Evolutionary conservation across 2,797 vertebrate species (phyloP).

Genomic region (Okamejei kenojei): DNA sequence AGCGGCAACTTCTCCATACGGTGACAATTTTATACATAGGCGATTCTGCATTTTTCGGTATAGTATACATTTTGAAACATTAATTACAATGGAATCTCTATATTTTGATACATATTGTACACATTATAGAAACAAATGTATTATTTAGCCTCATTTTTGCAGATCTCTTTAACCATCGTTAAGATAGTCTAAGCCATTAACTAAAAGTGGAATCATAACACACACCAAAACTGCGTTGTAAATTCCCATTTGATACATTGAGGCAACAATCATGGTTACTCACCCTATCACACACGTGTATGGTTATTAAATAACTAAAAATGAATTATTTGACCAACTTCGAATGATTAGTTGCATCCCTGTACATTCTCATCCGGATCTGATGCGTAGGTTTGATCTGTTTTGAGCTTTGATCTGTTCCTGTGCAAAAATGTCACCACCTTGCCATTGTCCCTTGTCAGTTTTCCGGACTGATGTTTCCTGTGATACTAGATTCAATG

Average conservation of each 20-base stretch:
- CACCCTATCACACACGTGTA: neutral
- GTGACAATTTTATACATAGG: neutral
- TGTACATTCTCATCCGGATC: neutral
- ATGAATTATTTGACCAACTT: neutral
- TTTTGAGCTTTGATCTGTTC: neutral
- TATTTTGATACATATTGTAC: neutral
- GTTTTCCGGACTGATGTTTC: slow-evolving; percentile 37
- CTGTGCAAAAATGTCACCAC: neutral
- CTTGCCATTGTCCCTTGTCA: neutral
- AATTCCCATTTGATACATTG: neutral
- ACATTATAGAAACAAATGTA: neutral
- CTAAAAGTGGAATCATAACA: neutral
- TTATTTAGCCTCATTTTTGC: neutral
- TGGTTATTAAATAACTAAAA: neutral
- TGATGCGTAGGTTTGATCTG: neutral
- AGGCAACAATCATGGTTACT: neutral
- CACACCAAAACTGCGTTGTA: neutral
- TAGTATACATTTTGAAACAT: neutral
- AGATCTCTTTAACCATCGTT: neutral
- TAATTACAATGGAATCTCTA: neutral
- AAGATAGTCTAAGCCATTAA: neutral
- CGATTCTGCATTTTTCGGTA: neutral
- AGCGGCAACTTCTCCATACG: no score
- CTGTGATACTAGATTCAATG: slow-evolving; percentile 19
- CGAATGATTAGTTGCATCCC: neutral